Evolutionary conservation across 1,140 invertebrate species (phyloP).

Genomic region (Hyles euphorbiae): DNA sequence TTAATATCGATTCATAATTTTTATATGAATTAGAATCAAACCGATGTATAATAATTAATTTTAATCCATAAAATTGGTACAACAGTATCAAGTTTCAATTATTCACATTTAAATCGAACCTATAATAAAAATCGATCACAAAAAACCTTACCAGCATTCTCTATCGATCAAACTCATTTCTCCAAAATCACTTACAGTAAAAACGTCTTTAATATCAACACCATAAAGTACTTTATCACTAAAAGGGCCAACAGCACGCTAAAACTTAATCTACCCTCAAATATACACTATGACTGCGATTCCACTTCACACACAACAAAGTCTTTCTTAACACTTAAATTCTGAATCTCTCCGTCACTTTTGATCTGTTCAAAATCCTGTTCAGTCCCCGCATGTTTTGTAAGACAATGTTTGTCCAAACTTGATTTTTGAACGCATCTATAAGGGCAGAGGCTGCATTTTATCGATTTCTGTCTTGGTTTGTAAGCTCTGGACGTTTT

Average conservation of each 20-base stretch:
- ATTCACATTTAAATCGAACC: too few species aligned
- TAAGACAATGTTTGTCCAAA: slow-evolving; percentile 65
- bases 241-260: not conserved
- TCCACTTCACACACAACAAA: slow-evolving; percentile 12
- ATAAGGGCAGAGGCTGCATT: slow-evolving; percentile 62
- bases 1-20: too few species aligned
- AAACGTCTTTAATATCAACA: too few species aligned
- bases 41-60: too few species aligned
- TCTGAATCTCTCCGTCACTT: slow-evolving; percentile 40
- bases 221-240: not conserved
- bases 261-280: not conserved
- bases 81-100: too few species aligned
- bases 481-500: slow-evolving; percentile 59
- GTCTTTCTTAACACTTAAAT: slow-evolving; percentile 57
- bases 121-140: too few species aligned
- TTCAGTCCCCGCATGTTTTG: slow-evolving; percentile 47
- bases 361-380: slow-evolving; percentile 22
- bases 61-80: too few species aligned
- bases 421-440: slow-evolving; percentile 66
- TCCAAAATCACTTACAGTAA: not conserved
- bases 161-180: too few species aligned
- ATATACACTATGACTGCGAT: not conserved
- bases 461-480: slow-evolving; percentile 58
- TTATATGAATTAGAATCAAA: too few species aligned
- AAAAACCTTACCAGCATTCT: too few species aligned